These are phyloP conservation scores for Pelagia noctiluca DNA, from an alignment of 30 jellyfish, hydroid and myxozoan genomes.

Conservation along the genomic window DNA sequence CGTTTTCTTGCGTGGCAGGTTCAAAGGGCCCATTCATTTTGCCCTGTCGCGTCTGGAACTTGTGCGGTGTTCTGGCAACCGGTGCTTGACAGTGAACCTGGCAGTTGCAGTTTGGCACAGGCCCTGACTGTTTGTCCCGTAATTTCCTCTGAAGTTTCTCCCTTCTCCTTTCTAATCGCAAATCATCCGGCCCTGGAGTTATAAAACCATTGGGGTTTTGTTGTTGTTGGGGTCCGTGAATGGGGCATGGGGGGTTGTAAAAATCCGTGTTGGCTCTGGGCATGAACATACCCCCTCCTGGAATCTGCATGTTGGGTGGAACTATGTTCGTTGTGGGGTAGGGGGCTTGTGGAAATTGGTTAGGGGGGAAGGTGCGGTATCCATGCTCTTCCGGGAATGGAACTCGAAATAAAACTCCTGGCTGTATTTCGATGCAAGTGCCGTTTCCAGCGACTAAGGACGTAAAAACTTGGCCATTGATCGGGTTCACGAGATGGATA, in stretches of 20 bases:
- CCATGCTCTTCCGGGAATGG: constrained; percentile 98
- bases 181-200: constrained; percentile 55
- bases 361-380: constrained; percentile 71
- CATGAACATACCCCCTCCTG: constrained; percentile 58
- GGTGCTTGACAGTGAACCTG: constrained; percentile 14
- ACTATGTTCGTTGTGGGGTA: constrained; percentile 39
- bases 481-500: constrained; percentile 89
- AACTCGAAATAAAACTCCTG: constrained; percentile 95
- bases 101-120: constrained; percentile 50
- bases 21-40: constrained; percentile 65
- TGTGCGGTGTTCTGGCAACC: constrained; percentile 20
- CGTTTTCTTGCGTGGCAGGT: constrained; percentile 44
- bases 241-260: constrained; percentile 85
- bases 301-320: constrained; percentile 68
- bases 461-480: constrained; percentile 87
- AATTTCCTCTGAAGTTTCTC: constrained; percentile 82
- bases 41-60: constrained; percentile 25
- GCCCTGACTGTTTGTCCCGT: constrained; percentile 84
- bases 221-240: constrained; percentile 79
- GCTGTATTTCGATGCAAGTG: constrained; percentile 90
- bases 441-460: constrained; percentile 95
- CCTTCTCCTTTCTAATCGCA: constrained; percentile 81
- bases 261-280: constrained; percentile 58
- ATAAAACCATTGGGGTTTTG: constrained; percentile 32
- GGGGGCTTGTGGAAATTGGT: constrained; percentile 66